phyloP scores from a whole-genome alignment of 2,888 invertebrate genomes.

The Entomobrya multifasciata region DNA sequence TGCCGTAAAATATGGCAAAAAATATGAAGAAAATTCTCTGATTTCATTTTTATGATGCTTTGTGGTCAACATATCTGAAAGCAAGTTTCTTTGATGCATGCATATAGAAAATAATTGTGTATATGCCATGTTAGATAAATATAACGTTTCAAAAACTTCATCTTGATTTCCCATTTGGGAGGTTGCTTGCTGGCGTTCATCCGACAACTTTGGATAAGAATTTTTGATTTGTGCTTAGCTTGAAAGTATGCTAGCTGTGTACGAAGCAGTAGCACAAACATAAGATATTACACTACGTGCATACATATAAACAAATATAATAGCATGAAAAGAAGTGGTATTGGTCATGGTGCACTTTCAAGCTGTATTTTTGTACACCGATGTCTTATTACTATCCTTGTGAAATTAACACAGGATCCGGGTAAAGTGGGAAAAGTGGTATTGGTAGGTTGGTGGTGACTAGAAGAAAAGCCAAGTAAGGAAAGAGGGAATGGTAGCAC shows the following conservation, averaged over 20 bases:
- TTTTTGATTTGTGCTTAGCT: constrained; percentile 46
- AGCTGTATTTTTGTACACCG: background rate
- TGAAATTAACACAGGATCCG: constrained; percentile 22
- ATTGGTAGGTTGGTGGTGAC: background rate
- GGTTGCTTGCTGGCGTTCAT: constrained; percentile 39
- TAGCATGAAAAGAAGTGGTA: background rate
- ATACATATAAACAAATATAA: background rate
- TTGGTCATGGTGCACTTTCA: too few species aligned
- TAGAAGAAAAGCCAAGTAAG: constrained; percentile 18
- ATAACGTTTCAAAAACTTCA: constrained; percentile 18
- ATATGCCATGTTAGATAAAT: background rate
- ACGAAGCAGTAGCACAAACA: background rate
- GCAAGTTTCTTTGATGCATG: background rate
- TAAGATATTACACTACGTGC: too few species aligned
- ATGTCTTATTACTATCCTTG: background rate
- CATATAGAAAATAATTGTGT: constrained; percentile 13
- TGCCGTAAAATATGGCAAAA: background rate
- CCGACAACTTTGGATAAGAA: constrained; percentile 49
- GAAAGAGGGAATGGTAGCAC: constrained; percentile 2
- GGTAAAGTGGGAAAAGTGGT: background rate
- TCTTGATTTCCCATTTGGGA: constrained; percentile 40
- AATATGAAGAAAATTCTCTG: constrained; percentile 21
- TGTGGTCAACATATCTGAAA: constrained; percentile 42
- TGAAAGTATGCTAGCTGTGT: constrained; percentile 40
- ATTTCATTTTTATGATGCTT: constrained; percentile 30